Conservation (phyloP, 2,888 invertebrate genomes). For the Drosophila nr. medialis region DNA sequence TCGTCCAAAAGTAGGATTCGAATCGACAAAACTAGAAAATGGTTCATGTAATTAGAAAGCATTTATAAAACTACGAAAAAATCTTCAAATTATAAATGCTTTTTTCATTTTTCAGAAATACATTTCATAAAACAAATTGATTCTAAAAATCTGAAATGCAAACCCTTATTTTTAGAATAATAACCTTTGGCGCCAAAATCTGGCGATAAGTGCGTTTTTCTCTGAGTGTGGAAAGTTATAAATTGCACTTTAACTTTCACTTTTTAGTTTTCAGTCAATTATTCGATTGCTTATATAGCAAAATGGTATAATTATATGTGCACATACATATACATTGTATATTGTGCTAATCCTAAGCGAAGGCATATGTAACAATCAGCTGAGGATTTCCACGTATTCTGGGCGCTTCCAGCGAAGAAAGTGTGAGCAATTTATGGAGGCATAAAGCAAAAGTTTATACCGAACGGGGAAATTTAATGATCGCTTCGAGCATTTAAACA, state of each 20-base stretch:
- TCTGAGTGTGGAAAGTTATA: not conserved
- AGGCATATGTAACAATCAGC: constrained; percentile 10
- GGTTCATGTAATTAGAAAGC: not conserved
- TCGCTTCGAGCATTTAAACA: constrained; percentile 38
- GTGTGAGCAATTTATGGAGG: constrained; percentile 69
- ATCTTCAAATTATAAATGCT: not conserved
- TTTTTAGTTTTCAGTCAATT: constrained; percentile 15
- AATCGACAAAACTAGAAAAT: too few relatives aligned
- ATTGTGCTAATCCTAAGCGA: constrained; percentile 1
- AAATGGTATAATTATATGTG: not conserved
- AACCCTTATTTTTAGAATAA: too few relatives aligned
- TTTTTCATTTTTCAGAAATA: too few relatives aligned
- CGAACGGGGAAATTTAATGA: constrained; percentile 49
- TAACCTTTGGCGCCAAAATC: too few relatives aligned
- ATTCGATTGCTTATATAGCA: not conserved
- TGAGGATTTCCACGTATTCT: constrained; percentile 45
- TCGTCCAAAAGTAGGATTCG: not conserved
- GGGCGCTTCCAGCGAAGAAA: constrained; percentile 58
- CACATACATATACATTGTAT: not conserved
- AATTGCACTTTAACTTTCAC: not conserved
- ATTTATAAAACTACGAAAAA: not conserved
- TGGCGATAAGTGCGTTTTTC: too few relatives aligned
- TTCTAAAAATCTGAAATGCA: not conserved
- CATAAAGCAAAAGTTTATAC: constrained; percentile 39
- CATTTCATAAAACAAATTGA: not conserved